Evolutionary conservation across 1,140 invertebrate genomes (phyloP).

Genomic region (Lepidostoma basale): DNA sequence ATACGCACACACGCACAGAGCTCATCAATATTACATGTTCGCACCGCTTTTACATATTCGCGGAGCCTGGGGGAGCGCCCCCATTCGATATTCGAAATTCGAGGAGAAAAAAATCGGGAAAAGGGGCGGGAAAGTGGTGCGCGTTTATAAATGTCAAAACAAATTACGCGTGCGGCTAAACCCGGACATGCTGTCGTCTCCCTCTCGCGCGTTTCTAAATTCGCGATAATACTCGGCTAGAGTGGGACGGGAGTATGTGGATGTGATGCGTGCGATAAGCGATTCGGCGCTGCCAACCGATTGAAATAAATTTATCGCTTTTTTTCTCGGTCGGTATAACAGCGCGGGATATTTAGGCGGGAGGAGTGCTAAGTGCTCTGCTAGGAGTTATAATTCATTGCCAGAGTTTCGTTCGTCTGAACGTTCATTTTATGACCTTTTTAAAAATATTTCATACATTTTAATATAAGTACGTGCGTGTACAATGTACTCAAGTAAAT

Average conservation of each 20-base stretch:
- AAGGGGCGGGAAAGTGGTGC: constrained; percentile 39
- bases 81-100: constrained; percentile 29
- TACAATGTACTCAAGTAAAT: no score
- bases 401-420: neutral
- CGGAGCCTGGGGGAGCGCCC: constrained; percentile 10
- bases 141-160: constrained; percentile 47
- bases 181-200: constrained; percentile 19
- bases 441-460: neutral
- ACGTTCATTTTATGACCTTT: constrained; percentile 20
- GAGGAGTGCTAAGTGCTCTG: constrained; percentile 17
- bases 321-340: constrained; percentile 29
- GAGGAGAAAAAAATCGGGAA: constrained; percentile 32
- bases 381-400: constrained; percentile 17
- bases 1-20: constrained; percentile 19
- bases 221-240: neutral
- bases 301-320: constrained; percentile 39
- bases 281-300: constrained; percentile 32
- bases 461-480: no score
- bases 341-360: constrained; percentile 21
- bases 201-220: neutral
- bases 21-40: neutral
- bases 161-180: constrained; percentile 37
- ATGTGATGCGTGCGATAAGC: constrained; percentile 18
- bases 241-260: constrained; percentile 9
- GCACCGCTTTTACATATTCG: constrained; percentile 15